Percentiles rank a stretch among this genome's conserved stretches.
Conservation (phyloP, 2,797 vertebrate genomes). For the Aselliscus stoliczkanus region DNA sequence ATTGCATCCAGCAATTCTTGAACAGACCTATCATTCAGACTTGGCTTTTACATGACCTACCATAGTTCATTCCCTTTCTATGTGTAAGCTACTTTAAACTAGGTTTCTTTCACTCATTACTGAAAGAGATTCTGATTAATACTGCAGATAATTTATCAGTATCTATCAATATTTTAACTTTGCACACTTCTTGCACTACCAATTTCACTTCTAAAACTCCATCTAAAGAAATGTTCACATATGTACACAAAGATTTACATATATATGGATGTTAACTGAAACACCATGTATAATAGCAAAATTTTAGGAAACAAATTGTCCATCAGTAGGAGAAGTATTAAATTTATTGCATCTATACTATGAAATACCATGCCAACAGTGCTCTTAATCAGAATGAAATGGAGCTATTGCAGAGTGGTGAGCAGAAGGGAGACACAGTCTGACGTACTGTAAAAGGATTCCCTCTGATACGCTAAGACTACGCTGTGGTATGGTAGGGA, state of each 20-base stretch:
- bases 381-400: background rate
- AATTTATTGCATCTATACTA: background rate
- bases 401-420: background rate
- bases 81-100: background rate
- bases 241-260: background rate
- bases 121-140: background rate
- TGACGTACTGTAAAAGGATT: background rate
- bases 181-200: background rate
- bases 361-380: background rate
- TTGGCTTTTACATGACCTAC: background rate
- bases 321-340: background rate
- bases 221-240: background rate
- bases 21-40: background rate
- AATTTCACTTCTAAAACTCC: conserved; percentile 7
- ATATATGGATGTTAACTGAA: background rate
- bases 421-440: background rate
- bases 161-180: background rate
- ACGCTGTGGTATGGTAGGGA: background rate
- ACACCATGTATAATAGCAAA: background rate
- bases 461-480: background rate
- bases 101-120: background rate
- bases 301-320: background rate
- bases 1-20: background rate
- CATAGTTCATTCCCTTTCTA: background rate
- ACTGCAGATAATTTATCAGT: background rate